phyloP scores from a whole-genome alignment of 2,113 vertebrate genomes.

The Numida meleagris region DNA sequence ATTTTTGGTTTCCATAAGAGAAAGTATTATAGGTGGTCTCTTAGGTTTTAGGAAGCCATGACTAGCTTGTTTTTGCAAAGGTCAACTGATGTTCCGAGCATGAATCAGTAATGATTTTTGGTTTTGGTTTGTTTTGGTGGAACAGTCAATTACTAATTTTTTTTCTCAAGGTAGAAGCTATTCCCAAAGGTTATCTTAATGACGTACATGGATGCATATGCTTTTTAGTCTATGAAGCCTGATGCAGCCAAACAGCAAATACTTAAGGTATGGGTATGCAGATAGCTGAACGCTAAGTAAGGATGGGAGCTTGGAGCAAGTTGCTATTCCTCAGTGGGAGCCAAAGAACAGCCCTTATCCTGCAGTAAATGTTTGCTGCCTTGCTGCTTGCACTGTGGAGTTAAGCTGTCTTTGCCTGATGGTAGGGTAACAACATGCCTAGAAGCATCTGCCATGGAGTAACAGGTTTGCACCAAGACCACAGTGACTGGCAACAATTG shows the following conservation, averaged over 20 bases:
- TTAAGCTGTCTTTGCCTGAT: not conserved
- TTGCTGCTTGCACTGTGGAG: not conserved
- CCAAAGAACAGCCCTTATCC: not conserved
- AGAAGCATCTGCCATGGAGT: not conserved
- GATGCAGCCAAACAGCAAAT: not conserved
- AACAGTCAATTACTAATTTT: not conserved
- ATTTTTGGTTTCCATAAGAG: not conserved
- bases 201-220: not conserved
- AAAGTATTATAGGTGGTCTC: slow-evolving; percentile 17
- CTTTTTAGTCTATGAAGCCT: not conserved
- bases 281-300: not conserved
- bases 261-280: not conserved
- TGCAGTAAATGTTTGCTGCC: not conserved
- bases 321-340: not conserved
- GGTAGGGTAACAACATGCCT: not conserved
- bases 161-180: too few species aligned
- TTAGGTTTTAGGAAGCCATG: slow-evolving; percentile 9
- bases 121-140: not conserved
- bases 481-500: not conserved
- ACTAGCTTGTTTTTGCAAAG: not conserved
- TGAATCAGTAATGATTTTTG: not conserved
- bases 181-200: not conserved
- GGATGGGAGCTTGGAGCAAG: not conserved
- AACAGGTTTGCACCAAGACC: not conserved
- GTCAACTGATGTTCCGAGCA: not conserved